Evolutionary conservation across 2,797 vertebrate species (phyloP), one percentile per base, ranked within the genome.

Genomic region (Enteromius thamalakanensis): DNA sequence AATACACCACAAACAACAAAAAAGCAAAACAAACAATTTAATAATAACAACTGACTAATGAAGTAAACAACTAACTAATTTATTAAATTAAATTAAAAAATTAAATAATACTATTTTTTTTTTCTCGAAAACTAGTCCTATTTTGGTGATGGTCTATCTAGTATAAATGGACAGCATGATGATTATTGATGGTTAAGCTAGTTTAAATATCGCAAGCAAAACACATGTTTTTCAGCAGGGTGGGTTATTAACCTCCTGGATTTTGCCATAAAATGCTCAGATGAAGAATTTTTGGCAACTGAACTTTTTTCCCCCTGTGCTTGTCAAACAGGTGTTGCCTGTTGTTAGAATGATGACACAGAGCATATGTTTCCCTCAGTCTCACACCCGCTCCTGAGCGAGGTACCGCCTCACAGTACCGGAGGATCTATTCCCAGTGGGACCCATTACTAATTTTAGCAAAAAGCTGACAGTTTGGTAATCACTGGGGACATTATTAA

Each of bases 401-500:
- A 53, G 60, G 70, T 74, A 65, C 79, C 62, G 67, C 40, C 53
- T 71, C 75, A 15, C 64, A 76, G 60, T 49, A 34, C 75, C 6
- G 40, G 65, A 80, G 72, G 78, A 62, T 76, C 51, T 47, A 8
- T 77, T 84, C 85, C 82, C 85, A 40, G 10, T 79, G 80, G 83
- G 79, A 72, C 37, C 65, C 55, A 81, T 80, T 42, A 58, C 82
- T 68, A 76, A 76, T 70, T 82, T 81, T 70, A 88, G 82, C 71
- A 72, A 77, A 64, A 79, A 72, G 76, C 49, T 88, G 76, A 80
- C 82, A 84, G 85, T 84, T 84, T 84, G 64, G 78, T 77, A 81
- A 84, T 84, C 82, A 29, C 85, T 68, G 21, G 85, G 82, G 85
- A 84, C 62, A 83, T 84, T 83, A 86, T 84, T 77, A 86, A 82